phyloP scores from a whole-genome alignment of 2,888 invertebrate genomes.

The Choreutis nemorana region DNA sequence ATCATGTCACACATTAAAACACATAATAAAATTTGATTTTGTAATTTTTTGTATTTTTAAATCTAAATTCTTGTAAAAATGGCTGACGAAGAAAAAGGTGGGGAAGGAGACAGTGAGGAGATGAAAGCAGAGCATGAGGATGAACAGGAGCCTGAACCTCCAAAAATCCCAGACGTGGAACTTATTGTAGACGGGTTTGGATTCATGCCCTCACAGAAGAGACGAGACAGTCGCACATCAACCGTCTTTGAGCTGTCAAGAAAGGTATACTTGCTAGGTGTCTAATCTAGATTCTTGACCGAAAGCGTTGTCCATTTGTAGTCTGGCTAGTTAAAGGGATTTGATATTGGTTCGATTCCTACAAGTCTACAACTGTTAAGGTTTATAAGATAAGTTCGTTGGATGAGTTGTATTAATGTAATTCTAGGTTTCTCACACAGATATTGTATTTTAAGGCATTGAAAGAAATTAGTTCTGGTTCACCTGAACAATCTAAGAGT shows the following conservation, averaged over 20 bases:
- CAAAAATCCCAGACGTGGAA: slow-evolving; percentile 40
- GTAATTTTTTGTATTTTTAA: slow-evolving; percentile 7
- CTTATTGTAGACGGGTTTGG: slow-evolving; percentile 58
- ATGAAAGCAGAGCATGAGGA: slow-evolving; percentile 14
- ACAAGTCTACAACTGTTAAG: no score
- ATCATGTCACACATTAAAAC: no score
- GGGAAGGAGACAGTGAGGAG: slow-evolving; percentile 21
- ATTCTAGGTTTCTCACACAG: no score
- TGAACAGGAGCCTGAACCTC: slow-evolving; percentile 22
- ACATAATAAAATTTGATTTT: no score
- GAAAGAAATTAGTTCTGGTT: slow-evolving; percentile 16
- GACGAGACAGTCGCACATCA: slow-evolving; percentile 7
- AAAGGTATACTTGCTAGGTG: background rate
- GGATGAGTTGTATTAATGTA: no score
- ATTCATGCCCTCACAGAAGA: slow-evolving; percentile 33
- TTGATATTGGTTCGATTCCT: no score
- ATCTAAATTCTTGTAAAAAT: slow-evolving; percentile 27
- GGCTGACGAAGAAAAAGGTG: slow-evolving; percentile 21
- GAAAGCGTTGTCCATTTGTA: no score
- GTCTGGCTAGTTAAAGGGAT: no score
- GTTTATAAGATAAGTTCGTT: no score
- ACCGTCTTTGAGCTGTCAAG: slow-evolving; percentile 16
- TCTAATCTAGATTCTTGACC: no score
- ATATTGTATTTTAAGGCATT: no score
- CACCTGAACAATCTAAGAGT: slow-evolving; percentile 21